These are phyloP conservation scores for Formica selysi DNA, from an alignment of 1,140 invertebrate genomes.

Conservation along the genomic window DNA sequence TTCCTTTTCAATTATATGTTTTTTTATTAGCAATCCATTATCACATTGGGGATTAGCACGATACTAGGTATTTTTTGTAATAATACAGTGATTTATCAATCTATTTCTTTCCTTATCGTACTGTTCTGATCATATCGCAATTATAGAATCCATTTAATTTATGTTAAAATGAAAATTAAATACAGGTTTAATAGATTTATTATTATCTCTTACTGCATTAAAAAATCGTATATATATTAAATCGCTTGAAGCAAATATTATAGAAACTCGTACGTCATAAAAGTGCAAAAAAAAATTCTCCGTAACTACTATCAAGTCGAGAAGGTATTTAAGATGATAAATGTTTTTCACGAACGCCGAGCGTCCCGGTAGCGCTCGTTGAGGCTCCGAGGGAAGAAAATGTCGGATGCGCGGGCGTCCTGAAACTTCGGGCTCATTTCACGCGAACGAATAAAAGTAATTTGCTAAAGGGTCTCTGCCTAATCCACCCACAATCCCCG, in stretches of 20 bases:
- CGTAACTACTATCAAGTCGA: conserved; percentile 34
- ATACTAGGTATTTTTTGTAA: too few relatives aligned
- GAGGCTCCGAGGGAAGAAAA: conserved; percentile 40
- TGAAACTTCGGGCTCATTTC: conserved; percentile 63
- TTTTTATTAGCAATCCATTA: too few relatives aligned
- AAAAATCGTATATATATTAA: neutral
- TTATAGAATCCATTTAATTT: conserved; percentile 5
- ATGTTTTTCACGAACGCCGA: conserved; percentile 59
- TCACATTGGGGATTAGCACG: too few relatives aligned
- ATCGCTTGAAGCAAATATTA: neutral
- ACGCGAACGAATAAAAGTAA: conserved; percentile 73
- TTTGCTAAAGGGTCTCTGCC: conserved; percentile 69
- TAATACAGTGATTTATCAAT: too few relatives aligned
- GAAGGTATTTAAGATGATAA: conserved; percentile 55
- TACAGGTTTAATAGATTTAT: neutral
- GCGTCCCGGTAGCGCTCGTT: neutral
- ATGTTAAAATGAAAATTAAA: neutral
- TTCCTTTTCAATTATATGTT: too few relatives aligned
- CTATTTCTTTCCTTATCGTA: too few relatives aligned
- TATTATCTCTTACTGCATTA: neutral
- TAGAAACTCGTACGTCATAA: neutral
- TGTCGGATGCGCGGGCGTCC: conserved; percentile 1
- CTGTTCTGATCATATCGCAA: too few relatives aligned
- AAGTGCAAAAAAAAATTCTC: conserved; percentile 1
- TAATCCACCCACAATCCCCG: conserved; percentile 59